Evolutionary conservation across 1,140 invertebrate species (phyloP).

Genomic region (Drosophila gunungcola): DNA sequence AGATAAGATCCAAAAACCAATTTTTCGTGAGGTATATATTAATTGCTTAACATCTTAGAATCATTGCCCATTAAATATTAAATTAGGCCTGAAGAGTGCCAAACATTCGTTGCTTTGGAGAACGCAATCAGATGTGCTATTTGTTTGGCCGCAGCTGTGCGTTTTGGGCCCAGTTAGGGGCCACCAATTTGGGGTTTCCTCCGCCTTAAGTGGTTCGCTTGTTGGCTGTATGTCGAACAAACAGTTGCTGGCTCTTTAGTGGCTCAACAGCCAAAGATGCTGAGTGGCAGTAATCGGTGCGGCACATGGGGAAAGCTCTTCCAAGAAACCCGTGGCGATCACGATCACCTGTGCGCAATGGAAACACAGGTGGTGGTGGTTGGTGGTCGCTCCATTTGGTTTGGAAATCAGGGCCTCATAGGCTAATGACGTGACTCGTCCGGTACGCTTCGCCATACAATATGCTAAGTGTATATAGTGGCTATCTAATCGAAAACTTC

Average conservation of each 20-base stretch:
- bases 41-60: neutral
- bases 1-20: neutral
- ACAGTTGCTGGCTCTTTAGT: slow-evolving; percentile 7
- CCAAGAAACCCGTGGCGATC: neutral
- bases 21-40: neutral
- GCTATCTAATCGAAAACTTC: slow-evolving; percentile 72
- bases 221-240: slow-evolving; percentile 10
- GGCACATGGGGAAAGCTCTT: slow-evolving; percentile 19
- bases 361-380: slow-evolving; percentile 1
- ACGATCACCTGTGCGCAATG: neutral
- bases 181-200: slow-evolving; percentile 5
- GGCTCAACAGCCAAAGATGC: neutral
- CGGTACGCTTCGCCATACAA: neutral
- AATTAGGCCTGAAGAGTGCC: neutral
- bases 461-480: neutral
- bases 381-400: slow-evolving; percentile 18
- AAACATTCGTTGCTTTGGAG: neutral
- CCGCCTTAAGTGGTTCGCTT: slow-evolving; percentile 13
- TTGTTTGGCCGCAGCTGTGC: slow-evolving; percentile 4
- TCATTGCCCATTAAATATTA: neutral
- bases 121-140: neutral
- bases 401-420: slow-evolving; percentile 30
- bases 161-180: slow-evolving; percentile 2
- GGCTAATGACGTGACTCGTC: slow-evolving; percentile 21
- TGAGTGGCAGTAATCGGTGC: neutral